A percentile compares a stretch with the other conserved stretches of the same genome.
phyloP scores from a whole-genome alignment of 2,888 invertebrate species.

The Unio pictorum region DNA sequence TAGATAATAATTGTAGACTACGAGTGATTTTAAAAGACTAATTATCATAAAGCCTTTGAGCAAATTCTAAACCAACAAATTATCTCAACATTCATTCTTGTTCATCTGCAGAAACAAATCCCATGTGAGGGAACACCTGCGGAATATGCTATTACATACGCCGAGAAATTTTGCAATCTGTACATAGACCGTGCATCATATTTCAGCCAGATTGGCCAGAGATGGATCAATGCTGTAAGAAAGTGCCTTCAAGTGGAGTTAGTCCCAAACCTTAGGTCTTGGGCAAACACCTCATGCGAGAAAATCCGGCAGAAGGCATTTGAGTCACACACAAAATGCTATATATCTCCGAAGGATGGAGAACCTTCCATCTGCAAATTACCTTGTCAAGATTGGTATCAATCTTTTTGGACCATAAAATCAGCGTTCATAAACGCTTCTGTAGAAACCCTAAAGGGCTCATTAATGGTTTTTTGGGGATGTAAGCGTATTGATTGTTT shows the following conservation, averaged over 20 bases:
- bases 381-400: constrained; percentile 11
- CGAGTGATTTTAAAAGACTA: no score
- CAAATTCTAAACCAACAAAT: no score
- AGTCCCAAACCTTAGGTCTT: not conserved
- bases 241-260: constrained; percentile 20
- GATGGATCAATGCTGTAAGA: constrained; percentile 15
- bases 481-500: no score
- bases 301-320: constrained; percentile 17
- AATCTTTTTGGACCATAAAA: constrained; percentile 18
- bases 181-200: constrained; percentile 4
- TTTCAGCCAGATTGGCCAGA: constrained; percentile 12
- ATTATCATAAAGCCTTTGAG: no score
- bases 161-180: constrained; percentile 13
- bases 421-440: no score
- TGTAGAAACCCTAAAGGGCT: no score
- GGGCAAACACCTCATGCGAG: not conserved
- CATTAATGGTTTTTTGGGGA: no score
- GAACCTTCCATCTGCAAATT: constrained; percentile 18
- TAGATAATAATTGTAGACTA: no score
- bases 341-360: constrained; percentile 11
- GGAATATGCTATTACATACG: constrained; percentile 19
- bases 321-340: constrained; percentile 17
- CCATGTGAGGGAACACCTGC: constrained; percentile 6
- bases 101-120: constrained; percentile 8
- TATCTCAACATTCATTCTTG: not conserved